These are phyloP conservation scores for Ganaspis brasiliensis DNA, from an alignment of 2,888 invertebrate species.

Conservation along the genomic window DNA sequence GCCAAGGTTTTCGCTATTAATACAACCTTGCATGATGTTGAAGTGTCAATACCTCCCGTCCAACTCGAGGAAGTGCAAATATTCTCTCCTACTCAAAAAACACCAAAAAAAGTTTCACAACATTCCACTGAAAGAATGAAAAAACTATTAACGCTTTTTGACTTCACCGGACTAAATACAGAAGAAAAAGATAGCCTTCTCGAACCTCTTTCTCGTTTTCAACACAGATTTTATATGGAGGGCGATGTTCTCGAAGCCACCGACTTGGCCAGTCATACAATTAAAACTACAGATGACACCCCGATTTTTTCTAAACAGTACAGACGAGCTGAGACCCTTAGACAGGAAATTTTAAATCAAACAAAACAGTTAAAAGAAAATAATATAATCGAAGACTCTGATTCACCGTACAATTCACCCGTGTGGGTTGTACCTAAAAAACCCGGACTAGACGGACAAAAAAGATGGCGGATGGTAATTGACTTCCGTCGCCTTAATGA, in stretches of 20 bases:
- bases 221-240: slow-evolving; percentile 21
- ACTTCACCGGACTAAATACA: background rate
- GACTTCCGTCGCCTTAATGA: slow-evolving; percentile 33
- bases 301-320: background rate
- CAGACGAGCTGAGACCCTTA: background rate
- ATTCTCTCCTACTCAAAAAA: background rate
- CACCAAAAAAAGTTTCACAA: background rate
- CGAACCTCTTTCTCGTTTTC: background rate
- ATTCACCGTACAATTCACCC: slow-evolving; percentile 2
- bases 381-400: background rate
- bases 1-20: background rate
- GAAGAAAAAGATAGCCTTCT: background rate
- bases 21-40: background rate
- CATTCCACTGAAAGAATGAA: background rate
- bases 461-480: background rate
- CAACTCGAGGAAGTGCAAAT: background rate
- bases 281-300: background rate
- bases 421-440: slow-evolving; percentile 28
- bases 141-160: slow-evolving; percentile 17
- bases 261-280: slow-evolving; percentile 25
- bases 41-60: background rate
- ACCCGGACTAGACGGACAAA: background rate
- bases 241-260: slow-evolving; percentile 42
- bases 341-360: background rate
- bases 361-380: background rate